Conservation (phyloP, 2,797 vertebrate species). For the Serranus cabrilla region DNA sequence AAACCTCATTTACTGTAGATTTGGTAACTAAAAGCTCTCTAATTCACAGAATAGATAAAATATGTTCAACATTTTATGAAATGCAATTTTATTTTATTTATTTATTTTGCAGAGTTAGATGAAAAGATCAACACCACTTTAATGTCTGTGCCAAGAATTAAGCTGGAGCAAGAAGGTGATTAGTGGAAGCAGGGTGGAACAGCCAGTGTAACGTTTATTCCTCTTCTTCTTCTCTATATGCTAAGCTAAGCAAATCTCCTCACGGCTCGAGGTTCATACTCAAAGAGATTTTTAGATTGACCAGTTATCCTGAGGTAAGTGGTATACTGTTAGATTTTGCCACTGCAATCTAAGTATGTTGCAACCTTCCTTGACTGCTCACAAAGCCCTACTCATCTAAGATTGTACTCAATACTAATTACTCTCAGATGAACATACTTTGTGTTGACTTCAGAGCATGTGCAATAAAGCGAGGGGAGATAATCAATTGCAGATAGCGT, state of each 20-base stretch:
- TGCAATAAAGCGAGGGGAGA: too few species aligned
- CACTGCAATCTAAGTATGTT: background rate
- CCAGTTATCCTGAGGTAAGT: background rate
- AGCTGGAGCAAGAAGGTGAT: background rate
- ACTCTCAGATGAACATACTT: background rate
- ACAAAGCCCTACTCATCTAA: background rate
- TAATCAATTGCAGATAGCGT: too few species aligned
- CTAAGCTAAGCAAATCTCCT: background rate
- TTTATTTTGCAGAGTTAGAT: background rate
- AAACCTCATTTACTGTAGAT: constrained; percentile 11
- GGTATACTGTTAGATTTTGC: background rate
- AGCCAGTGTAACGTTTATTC: background rate
- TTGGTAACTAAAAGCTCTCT: background rate
- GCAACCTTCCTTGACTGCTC: background rate
- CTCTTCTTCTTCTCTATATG: background rate
- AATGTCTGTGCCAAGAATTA: background rate
- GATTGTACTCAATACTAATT: background rate
- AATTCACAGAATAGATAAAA: background rate
- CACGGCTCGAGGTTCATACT: background rate
- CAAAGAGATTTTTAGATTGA: background rate
- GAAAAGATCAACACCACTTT: background rate
- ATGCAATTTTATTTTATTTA: too few species aligned
- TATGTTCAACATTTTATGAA: background rate
- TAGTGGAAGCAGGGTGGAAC: background rate
- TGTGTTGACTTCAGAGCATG: too few species aligned